Evolutionary conservation across 2,797 vertebrate species (phyloP), one percentile per base, ranked within the genome.

Genomic region (Halcyon leucocephala): DNA sequence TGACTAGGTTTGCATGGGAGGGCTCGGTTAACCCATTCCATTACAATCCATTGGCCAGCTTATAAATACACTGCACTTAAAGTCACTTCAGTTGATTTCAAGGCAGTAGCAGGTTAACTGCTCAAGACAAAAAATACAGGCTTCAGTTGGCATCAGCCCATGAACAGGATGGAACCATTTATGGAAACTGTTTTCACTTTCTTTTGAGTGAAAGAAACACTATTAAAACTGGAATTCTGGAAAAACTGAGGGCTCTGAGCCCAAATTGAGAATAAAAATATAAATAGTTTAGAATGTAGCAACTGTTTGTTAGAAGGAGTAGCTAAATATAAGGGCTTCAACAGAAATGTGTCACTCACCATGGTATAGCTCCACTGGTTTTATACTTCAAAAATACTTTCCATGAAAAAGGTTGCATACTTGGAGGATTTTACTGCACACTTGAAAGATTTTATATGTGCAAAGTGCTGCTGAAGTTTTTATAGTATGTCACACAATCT

Each of bases 121-220:
- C 58, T 79, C 61, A 81, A 67, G 79, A 86, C 29, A 82, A 83
- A 71, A 93, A 83, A 55, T 31, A 6, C 29, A 88, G 41, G 55
- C 82, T 95, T 82, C 55, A 70, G n/a, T 2, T 79, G 66, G 52
- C 87, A 54, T 76, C 54, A 90, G 70, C 46, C 82, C 29, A 14
- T 46, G 39, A 79, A 57, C 61, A 85, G 46, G 49, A 35, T 6
- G 54, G 39, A 88, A 88, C 39, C 57, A 48, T 89, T 96, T 94
- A 67, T 90, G 91, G 89, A 86, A 94, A 90, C 28, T 92, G 61
- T 95, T 91, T 90, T 89, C 42, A 31, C 77, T 96, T 89, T 71
- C 69, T 95, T 81, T 70, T 91, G 82, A 94, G 69, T 82, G 66
- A 95, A 94, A 89, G 70, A 70, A 91, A 84, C 5, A 4, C 51